A percentile compares a stretch with the other conserved stretches of the same genome.
These are phyloP conservation scores for Axea sp. DNA, from an alignment of 2,888 invertebrate species.

Conservation along the genomic window DNA sequence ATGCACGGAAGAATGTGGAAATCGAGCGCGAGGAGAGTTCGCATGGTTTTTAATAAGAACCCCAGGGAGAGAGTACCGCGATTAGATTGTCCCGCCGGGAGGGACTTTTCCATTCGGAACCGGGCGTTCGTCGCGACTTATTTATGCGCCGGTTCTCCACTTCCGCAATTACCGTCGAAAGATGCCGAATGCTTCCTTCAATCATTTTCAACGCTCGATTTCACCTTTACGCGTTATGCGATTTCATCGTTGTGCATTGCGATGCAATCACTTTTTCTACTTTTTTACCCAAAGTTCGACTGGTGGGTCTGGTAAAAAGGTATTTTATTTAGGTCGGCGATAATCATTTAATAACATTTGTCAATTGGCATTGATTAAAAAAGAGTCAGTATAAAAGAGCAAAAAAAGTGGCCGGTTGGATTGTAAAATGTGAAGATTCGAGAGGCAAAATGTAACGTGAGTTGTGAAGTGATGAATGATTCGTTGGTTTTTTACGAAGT, in stretches of 20 bases:
- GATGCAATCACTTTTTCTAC: slow-evolving; percentile 41
- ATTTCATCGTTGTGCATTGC: slow-evolving; percentile 31
- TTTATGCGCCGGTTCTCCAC: slow-evolving; percentile 34
- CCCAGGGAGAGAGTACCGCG: neutral
- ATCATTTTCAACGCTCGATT: slow-evolving; percentile 51
- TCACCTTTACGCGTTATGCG: slow-evolving; percentile 41
- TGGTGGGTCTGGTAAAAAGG: neutral
- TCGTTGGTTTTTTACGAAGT: too few species aligned
- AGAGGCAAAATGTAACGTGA: too few species aligned
- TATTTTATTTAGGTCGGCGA: neutral
- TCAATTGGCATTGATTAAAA: neutral
- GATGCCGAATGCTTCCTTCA: slow-evolving; percentile 38
- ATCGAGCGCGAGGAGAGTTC: slow-evolving; percentile 12
- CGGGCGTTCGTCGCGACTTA: slow-evolving; percentile 10
- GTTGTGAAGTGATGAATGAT: too few species aligned
- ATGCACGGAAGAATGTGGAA: slow-evolving; percentile 16
- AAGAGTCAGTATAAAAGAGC: too few species aligned
- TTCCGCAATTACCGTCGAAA: slow-evolving; percentile 51
- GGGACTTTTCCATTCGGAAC: slow-evolving; percentile 4
- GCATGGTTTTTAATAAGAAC: slow-evolving; percentile 4
- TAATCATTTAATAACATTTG: neutral
- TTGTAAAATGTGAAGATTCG: too few species aligned
- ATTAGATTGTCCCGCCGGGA: slow-evolving; percentile 1
- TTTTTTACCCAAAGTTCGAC: neutral
- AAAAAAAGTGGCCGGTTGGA: too few species aligned